Conservation (phyloP, 2,797 vertebrate genomes). For the Lithobates sylvaticus region DNA sequence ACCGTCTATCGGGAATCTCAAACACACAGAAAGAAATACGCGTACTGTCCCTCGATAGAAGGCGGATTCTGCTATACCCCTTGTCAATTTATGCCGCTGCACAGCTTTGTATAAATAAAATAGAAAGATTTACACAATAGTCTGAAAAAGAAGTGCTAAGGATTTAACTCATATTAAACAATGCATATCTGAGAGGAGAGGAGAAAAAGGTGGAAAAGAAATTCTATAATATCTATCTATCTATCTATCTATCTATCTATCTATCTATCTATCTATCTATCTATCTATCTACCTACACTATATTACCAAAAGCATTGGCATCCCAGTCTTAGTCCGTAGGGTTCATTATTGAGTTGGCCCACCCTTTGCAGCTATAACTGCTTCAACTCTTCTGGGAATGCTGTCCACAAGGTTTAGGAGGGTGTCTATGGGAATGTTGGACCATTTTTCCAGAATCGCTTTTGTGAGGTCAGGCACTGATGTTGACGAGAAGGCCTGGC, state of each 20-base stretch:
- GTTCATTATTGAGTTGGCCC: too few relatives aligned
- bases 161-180: slow-evolving; percentile 32
- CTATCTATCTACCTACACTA: not conserved
- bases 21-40: slow-evolving; percentile 42
- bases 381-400: too few relatives aligned
- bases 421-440: too few relatives aligned
- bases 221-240: too few relatives aligned
- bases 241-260: not conserved
- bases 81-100: slow-evolving; percentile 54
- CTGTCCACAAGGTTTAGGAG: too few relatives aligned
- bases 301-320: too few relatives aligned
- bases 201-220: too few relatives aligned
- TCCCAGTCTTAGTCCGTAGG: too few relatives aligned
- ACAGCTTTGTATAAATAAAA: slow-evolving; percentile 58
- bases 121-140: slow-evolving; percentile 35
- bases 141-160: slow-evolving; percentile 14
- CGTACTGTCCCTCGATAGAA: slow-evolving; percentile 37
- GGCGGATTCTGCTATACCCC: slow-evolving; percentile 41
- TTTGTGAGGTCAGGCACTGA: too few relatives aligned
- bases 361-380: too few relatives aligned
- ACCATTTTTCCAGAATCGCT: too few relatives aligned
- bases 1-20: slow-evolving; percentile 40
- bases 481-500: too few relatives aligned
- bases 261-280: not conserved
- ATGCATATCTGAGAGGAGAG: slow-evolving; percentile 25